Evolutionary conservation across 1,140 invertebrate species (phyloP), one percentile per base, ranked within the genome.

Genomic region (Maconellicoccus hirsutus): DNA sequence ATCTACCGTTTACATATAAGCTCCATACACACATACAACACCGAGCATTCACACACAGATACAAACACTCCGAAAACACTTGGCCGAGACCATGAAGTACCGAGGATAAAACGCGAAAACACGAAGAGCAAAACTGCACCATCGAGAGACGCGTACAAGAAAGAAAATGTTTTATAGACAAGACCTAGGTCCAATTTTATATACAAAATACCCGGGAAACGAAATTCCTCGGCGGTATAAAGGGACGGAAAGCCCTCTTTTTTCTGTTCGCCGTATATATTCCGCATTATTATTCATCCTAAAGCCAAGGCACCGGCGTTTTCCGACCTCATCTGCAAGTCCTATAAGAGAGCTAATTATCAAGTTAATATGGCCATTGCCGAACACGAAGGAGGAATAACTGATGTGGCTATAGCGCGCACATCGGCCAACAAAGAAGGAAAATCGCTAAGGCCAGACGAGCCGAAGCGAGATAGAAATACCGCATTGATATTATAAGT

Each of bases 291-390:
- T 76, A 76, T 76, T 76, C 75, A 76, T 76, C 75, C 74, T 59
- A 71, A 71, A 70, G 70, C 26, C 70, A 42, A n/a, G 70, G 61
- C 69, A 70, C 33, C 26, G 42, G 33, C 59, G 71, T 29, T n/a
- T n/a, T 52, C 52, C 66, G 82, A 66, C 22, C 88, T 89, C 87
- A 89, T 89, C 87, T 89, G 88, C 88, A 89, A 89, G 87, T 89
- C 87, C 85, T 88, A 89, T 89, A 89, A 88, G 87, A 86, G 84
- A 87, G 84, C 87, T 89, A 89, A 89, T 89, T 89, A 89, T 89
- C 87, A 89, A 89, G 87, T 89, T 89, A 88, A 89, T 89, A 89
- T 88, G 87, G 87, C 83, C 83, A 85, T 85, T 85, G n/a, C n/a
- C 83, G 84, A 83, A 84, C 82, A 82, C 81, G 61, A 23, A 66